A percentile compares a stretch with the other conserved stretches of the same genome.
phyloP scores from a whole-genome alignment of 2,797 vertebrate species.

The Lophotriccus pileatus region DNA sequence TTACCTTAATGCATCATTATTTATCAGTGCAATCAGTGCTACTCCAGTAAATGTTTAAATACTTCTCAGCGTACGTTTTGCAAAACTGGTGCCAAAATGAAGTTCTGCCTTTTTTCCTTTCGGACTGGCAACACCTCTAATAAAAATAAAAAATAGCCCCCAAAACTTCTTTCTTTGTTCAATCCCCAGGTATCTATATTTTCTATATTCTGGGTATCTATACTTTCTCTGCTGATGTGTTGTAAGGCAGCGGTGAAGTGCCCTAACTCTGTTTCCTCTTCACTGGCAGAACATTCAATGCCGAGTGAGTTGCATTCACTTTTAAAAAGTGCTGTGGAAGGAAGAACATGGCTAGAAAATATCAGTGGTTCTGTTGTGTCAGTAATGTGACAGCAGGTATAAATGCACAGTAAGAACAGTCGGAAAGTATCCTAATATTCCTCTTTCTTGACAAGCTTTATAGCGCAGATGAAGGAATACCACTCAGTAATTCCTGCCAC shows the following conservation, averaged over 20 bases:
- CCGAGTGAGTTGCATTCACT: not conserved
- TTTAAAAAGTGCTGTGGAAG: not conserved
- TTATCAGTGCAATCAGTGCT: not conserved
- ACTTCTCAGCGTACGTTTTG: not conserved
- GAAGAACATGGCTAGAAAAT: not conserved
- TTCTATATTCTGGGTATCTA: not conserved
- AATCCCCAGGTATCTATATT: not conserved
- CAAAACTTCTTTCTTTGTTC: not conserved
- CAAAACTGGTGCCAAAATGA: not conserved
- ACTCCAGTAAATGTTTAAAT: not conserved
- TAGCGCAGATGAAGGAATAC: not conserved
- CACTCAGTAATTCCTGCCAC: not conserved
- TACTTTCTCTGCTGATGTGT: not conserved
- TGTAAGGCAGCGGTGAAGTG: not conserved
- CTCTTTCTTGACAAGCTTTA: not conserved
- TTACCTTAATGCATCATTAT: not conserved
- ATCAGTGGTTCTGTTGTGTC: not conserved
- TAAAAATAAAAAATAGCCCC: not conserved
- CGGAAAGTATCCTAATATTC: not conserved
- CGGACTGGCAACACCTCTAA: fast-evolving
- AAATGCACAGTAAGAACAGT: not conserved
- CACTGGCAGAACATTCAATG: not conserved
- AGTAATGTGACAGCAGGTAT: not conserved
- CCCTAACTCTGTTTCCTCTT: not conserved
- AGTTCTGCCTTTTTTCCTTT: not conserved